These are phyloP conservation scores for Ictidomys tridecemlineatus DNA, from an alignment of 2,113 vertebrate species.

Conservation along the genomic window DNA sequence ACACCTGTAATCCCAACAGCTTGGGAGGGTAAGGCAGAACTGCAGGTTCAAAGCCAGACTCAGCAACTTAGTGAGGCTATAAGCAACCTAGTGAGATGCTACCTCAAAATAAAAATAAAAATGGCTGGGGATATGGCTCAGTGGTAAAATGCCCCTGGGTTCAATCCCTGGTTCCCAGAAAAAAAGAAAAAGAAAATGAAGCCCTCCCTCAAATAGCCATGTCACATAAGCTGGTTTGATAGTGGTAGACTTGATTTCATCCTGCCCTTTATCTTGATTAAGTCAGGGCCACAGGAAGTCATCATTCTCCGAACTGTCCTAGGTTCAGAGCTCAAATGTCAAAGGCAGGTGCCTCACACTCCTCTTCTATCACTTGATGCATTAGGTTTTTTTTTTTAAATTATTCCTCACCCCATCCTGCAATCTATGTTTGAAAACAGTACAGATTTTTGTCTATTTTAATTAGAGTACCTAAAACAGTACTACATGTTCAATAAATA, in stretches of 20 bases:
- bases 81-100: not conserved
- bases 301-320: not conserved
- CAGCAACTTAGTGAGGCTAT: not conserved
- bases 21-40: not conserved
- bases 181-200: no score
- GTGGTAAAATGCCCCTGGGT: not conserved
- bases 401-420: not conserved
- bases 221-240: not conserved
- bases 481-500: not conserved
- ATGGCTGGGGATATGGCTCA: not conserved
- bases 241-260: not conserved
- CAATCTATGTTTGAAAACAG: not conserved
- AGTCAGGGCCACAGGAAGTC: not conserved
- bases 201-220: not conserved
- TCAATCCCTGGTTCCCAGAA: not conserved
- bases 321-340: not conserved
- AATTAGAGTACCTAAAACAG: not conserved
- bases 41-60: not conserved
- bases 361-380: not conserved
- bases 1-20: not conserved
- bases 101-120: not conserved
- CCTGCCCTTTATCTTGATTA: not conserved
- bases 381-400: not conserved
- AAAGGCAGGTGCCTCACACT: not conserved
- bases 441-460: not conserved